Evolutionary conservation across 1,140 invertebrate genomes (phyloP).

Genomic region (Holcopasites calliopsidis): DNA sequence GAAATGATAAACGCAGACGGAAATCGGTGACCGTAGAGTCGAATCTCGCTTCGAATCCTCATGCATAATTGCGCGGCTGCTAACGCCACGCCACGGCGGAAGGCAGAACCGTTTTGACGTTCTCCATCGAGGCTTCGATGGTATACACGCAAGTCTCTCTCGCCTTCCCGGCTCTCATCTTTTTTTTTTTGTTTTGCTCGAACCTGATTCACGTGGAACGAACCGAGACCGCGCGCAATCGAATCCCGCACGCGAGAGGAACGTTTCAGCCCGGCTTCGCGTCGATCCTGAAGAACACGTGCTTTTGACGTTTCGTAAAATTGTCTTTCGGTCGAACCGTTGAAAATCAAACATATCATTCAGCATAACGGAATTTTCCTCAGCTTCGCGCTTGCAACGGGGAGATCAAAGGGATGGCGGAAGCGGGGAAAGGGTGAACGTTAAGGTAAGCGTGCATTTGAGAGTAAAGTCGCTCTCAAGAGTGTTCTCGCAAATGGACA

Average conservation of each 20-base stretch:
- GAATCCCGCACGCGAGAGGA: slow-evolving; percentile 5
- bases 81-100: slow-evolving; percentile 74
- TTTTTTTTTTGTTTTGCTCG: not conserved
- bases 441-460: no score
- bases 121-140: slow-evolving; percentile 69
- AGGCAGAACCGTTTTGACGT: slow-evolving; percentile 71
- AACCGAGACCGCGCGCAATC: not conserved
- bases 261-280: not conserved
- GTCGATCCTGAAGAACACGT: not conserved
- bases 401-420: not conserved
- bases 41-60: not conserved
- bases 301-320: not conserved
- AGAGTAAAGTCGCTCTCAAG: no score
- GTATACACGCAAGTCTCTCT: slow-evolving; percentile 64
- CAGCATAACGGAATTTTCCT: no score
- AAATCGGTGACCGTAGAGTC: no score
- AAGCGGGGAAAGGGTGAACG: not conserved
- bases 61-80: slow-evolving; percentile 51
- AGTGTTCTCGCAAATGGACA: no score
- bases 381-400: not conserved
- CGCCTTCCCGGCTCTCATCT: slow-evolving; percentile 25
- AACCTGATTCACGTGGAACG: not conserved
- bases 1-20: not conserved
- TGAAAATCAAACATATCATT: no score
- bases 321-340: no score